Evolutionary conservation across 1,140 invertebrate species (phyloP), one percentile per base, ranked within the genome.

Genomic region (Eufriesea mexicana): DNA sequence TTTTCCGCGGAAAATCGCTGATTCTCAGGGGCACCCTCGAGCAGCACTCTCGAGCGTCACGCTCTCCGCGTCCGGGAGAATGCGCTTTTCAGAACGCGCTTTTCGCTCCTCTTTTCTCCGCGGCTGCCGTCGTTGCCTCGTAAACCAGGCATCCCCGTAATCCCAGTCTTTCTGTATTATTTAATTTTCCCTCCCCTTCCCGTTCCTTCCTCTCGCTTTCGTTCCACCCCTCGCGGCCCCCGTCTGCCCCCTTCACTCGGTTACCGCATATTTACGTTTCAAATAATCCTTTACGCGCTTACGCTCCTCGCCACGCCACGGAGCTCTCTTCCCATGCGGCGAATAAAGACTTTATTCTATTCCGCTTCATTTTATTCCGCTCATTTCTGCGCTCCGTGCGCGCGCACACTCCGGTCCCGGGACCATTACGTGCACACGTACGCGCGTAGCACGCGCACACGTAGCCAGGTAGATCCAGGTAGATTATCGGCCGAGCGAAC

Each of bases 301-400:
- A 18, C 42, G 67, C 28, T 35, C 25, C 7, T 10, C 10, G 51
- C 54, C 25, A 18, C 28, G n/a, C 16, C 0, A n/a, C n/a, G n/a
- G n/a, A n/a, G 2, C n/a, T 64, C 35, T 45, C n/a, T n/a, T 42
- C 16, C 25, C 72, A 20, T 35, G 47, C 5, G 47, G 12, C n/a
- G 73, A 82, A 76, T 82, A 76, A 76, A 82, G 79, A 76, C 62
- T 68, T 82, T 67, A 67, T 59, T 76, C 79, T 42, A 57, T 81
- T 81, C 23, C 57, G 68, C 35, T 72, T 62, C 47, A 61, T 42
- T 62, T 42, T 62, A 54, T 72, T 25, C 49, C 18, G 25, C 2
- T 59, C 28, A n/a, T n/a, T 47, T 2, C 9, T 2, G n/a, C 85
- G 47, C n/a, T n/a, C n/a, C n/a, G 71, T 42, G n/a, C 47, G 45